Base-by-base conservation (phyloP, 1,140 invertebrate genomes). In the Leguminivora glycinivorella region DNA sequence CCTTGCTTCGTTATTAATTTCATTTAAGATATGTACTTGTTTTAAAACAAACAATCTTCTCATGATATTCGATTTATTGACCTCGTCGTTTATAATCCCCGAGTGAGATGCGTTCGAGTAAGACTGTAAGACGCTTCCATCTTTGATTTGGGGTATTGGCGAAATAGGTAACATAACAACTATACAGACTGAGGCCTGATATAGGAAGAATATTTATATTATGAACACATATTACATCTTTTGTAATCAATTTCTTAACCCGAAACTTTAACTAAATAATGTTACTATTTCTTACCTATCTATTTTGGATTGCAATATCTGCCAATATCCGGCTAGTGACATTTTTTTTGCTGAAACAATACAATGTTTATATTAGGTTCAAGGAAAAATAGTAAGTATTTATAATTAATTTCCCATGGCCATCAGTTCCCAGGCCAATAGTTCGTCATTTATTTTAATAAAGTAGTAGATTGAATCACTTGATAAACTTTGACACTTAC, bases 1-100 rank as follows among this genome's bases (percentile, higher is more conserved):
- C 85, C 85, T 88, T 84, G 85, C 75, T 78, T 78, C 76, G 68
- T 68, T 70, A 75, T 80, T 63, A 63, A 63, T 63, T 63, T 63
- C 26, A 63, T 34, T 63, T 31, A 31, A 26, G 58, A 63, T 63
- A 63, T 63, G 58, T 63, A 60, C 22, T 63, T 29, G 58, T 63
- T 63, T 63, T 63, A 63, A 63, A 63, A 63, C 26, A 63, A 63
- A 63, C 58, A 63, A 63, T 34, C 26, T 63, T 63, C 58, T 29
- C 17, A 29, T 29, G 29, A 63, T 63, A 29, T 63, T 63, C 26
- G 26, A 63, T 63, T 29, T 63, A 34, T 17, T 63, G 26, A 29
- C 58, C 14, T 17, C 58, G 26, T 63, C 58, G 26, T 63, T 63
- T 63, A 60, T 63, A 31, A 63, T 31, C 26, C 26, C 38, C 47